Evolutionary conservation across 2,113 vertebrate genomes (phyloP), one percentile per base, ranked within the genome.

Genomic region (Pollimyrus isidori): DNA sequence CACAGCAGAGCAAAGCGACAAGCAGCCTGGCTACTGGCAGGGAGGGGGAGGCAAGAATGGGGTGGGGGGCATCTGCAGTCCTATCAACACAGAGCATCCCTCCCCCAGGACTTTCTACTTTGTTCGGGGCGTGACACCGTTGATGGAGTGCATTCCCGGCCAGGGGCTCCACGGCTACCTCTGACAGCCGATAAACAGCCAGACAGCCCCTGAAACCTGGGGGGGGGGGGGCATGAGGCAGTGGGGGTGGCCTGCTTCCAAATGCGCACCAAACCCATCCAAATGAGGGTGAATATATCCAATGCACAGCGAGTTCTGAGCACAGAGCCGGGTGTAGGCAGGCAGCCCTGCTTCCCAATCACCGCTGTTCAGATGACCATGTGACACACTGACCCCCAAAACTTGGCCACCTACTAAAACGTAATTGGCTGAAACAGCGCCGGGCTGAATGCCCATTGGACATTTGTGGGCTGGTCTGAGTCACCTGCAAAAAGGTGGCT

Each of bases 111-210:
- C 90, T 46, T 89, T 91, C 87, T 3, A 46, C 84, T 35, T 35
- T 15, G 2, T 58, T 89, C 62, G 50, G 89, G 90, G 93, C 92
- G 93, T 49, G 35, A 85, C 90, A 88, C 89, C 76, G 2, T 42
- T 13, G 17, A 83, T 83, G 50, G 86, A 83, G 15, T 89, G 87
- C 92, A 93, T 94, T 94, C 92, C 87, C 45, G 58, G 90, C 42
- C 48, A 86, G 15, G 49, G 10, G 19, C 17, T 26, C 52, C 53
- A 88, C 82, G 84, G 65, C 46, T 87, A 80, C 84, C 69, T 89
- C 89, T 92, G 21, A 89, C 35, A 89, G 45, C 58, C 4, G 17
- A 86, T 48, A 89, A 86, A 52, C n/a, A 87, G 50, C 21, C 80
- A 46, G 21, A n/a, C 42, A 5, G 80, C 80, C 80, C 19, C 45